Evolutionary conservation across 2,113 vertebrate genomes (phyloP).

Genomic region (Stictonetta naevosa): DNA sequence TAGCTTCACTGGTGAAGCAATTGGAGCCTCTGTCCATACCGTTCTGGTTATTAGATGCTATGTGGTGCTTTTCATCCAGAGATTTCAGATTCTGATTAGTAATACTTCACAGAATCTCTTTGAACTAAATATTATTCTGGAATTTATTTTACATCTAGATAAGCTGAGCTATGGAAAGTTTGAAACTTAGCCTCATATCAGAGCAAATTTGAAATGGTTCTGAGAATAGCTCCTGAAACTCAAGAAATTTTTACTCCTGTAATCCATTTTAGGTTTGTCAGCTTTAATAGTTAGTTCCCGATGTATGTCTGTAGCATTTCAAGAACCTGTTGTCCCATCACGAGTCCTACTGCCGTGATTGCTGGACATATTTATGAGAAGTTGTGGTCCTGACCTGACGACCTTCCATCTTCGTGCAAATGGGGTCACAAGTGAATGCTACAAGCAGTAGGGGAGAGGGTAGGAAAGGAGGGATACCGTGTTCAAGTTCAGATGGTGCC

Average conservation of each 20-base stretch:
- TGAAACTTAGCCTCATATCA: background rate
- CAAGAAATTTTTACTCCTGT: background rate
- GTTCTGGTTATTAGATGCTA: background rate
- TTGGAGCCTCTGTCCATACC: background rate
- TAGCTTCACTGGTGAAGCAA: background rate
- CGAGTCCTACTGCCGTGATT: background rate
- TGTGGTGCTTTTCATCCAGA: background rate
- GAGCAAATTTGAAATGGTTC: background rate
- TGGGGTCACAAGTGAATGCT: background rate
- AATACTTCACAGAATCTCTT: background rate
- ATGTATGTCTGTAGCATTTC: background rate
- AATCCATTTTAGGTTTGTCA: background rate
- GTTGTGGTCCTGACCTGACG: background rate
- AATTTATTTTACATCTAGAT: background rate
- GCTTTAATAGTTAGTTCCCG: background rate
- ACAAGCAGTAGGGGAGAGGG: background rate
- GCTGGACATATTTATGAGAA: background rate
- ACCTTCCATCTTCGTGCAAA: background rate
- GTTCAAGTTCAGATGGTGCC: background rate
- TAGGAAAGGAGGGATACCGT: rapidly evolving
- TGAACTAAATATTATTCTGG: background rate
- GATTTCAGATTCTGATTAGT: background rate
- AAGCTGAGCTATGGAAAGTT: background rate
- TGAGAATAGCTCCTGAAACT: background rate
- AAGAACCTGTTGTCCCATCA: background rate